phyloP scores from a whole-genome alignment of 2,888 invertebrate genomes.

The Sphaeridia pumilis region DNA sequence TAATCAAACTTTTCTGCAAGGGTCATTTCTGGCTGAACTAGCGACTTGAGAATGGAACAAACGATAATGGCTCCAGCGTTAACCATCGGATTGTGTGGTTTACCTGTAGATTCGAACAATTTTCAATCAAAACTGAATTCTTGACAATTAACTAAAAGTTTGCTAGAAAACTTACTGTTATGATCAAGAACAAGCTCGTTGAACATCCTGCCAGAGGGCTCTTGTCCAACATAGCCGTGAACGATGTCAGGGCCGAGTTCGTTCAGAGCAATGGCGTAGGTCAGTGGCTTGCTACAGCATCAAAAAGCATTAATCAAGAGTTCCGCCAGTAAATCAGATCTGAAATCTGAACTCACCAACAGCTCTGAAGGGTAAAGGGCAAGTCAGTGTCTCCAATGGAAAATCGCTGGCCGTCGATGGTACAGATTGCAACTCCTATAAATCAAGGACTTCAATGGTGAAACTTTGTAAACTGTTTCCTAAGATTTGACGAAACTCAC shows the following conservation, averaged over 20 bases:
- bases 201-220: conserved; percentile 91
- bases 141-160: background rate
- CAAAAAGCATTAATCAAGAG: too few species aligned
- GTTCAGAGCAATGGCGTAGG: conserved; percentile 87
- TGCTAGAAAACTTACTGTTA: conserved; percentile 63
- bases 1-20: conserved; percentile 85
- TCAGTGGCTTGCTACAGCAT: conserved; percentile 69
- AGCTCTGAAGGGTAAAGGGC: conserved; percentile 87
- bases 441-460: background rate
- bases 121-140: background rate
- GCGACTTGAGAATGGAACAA: conserved; percentile 69
- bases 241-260: conserved; percentile 78
- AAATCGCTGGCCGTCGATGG: conserved; percentile 87
- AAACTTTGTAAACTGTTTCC: background rate
- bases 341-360: conserved; percentile 9
- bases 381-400: conserved; percentile 81
- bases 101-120: conserved; percentile 52
- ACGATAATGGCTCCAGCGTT: conserved; percentile 93
- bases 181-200: conserved; percentile 89
- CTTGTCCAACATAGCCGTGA: conserved; percentile 91
- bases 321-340: too few species aligned
- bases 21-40: conserved; percentile 77
- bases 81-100: conserved; percentile 98
- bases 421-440: conserved; percentile 69
- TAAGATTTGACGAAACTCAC: conserved; percentile 38